Evolutionary conservation across 1,140 invertebrate species (phyloP), one percentile per base, ranked within the genome.

Genomic region (Papilio dardanus): DNA sequence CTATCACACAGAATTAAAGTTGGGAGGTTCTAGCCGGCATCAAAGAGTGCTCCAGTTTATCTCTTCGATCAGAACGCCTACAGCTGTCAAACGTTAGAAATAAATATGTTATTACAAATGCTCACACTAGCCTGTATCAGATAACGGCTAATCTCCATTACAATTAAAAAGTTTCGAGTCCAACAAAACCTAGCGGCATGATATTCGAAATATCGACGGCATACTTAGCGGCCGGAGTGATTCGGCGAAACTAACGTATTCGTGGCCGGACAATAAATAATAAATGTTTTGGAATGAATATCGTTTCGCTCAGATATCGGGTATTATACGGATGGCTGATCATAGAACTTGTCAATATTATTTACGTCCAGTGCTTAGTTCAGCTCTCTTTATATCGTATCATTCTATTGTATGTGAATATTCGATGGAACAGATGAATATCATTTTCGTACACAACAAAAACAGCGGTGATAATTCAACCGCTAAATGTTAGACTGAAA

Each of bases 31-130:
- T 83, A 82, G 77, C 83, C 88, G 82, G 83, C 81, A 86, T 88
- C 86, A 87, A 75, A 81, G 75, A 79, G 74, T 58, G 77, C 79
- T 82, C 79, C 62, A 40, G 69, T 77, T 84, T 89, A 91, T 90
- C 88, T 78, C 54, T 74, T 66, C 74, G 77, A 91, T 92, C 88
- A 79, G 77, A 76, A 86, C 89, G 88, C 89, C 89, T 85, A 89
- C 87, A 88, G 82, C 88, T 92, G 91, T 92, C 91, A 91, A 87
- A 89, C 81, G 83, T 83, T 83, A 85, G 86, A 88, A 92, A 90
- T 91, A 90, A 92, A 91, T 91, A 92, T 91, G 89, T 92, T 91
- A 89, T 92, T 90, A 90, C 86, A 85, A 90, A 90, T 90, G 87
- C 88, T 85, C 83, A 87, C 82, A 84, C 85, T 83, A 83, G 83